Base-by-base conservation (phyloP, 1,140 invertebrate genomes). In the Drosophila ambigua region DNA sequence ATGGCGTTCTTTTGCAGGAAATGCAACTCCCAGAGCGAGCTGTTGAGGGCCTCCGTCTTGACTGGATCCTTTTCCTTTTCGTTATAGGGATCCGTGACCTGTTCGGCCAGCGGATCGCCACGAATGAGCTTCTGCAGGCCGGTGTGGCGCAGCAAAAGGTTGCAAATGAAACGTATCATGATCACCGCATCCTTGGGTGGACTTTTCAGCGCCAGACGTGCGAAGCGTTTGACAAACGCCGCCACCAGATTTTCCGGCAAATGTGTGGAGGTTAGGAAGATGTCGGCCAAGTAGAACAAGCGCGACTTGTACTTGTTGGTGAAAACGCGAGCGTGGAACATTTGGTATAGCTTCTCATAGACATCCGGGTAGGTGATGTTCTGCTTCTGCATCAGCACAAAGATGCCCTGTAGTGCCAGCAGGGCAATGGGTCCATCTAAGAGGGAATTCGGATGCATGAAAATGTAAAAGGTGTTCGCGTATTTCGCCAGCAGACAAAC, bases 301-400 rank as follows among this genome's bases (percentile, higher is more conserved):
- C 97, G 93, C 2, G 96, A 94, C 92, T 97, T 97, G 91, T 98
- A 98, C 84, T 97, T 97, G 9, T 96, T 97, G 84, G 97, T 95
- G 90, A 99, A 97, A 67, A 99, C 96, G 75, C 96, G 95, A 0
- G 97, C 96, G 79, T 97, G 95, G 79, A 99, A 96, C 94, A 99
- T 95, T 1, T 95, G 95, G 92, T 99, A 99, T 4, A 99, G 93
- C 90, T 99, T 98, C 53, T 95, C 95, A 91, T 98, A 99, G 87
- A 99, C 98, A 92, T 99, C 96, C 4, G 98, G 98, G 92, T 99
- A 99, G 90, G 98, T 97, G 92, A 99, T 94, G 92, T 99, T 98
- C 91, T 98, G 95, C 68, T 96, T 95, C 57, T 96, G 95, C 63
- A 99, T 98, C 39, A 99, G 93, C 45, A 96, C 95, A 90, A 98